phyloP scores from a whole-genome alignment of 1,140 invertebrate species.

The Oreohelix idahoensis region DNA sequence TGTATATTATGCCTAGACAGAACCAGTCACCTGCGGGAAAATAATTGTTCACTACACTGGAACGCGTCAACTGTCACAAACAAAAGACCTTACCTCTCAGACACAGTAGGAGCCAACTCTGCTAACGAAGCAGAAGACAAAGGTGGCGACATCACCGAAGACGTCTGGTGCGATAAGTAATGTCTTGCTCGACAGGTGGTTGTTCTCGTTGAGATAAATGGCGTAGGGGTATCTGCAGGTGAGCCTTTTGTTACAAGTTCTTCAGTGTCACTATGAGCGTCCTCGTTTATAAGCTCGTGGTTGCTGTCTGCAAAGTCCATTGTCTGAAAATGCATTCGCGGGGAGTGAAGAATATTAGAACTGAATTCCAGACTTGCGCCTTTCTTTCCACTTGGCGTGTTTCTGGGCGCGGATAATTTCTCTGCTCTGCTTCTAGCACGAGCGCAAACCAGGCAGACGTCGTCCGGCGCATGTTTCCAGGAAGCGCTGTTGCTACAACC shows the following conservation, averaged over 20 bases:
- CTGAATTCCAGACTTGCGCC: not conserved
- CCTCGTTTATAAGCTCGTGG: not conserved
- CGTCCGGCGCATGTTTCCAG: not conserved
- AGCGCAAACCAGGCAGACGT: not conserved
- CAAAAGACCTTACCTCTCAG: not conserved
- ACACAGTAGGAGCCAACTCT: not conserved
- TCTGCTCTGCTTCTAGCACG: not conserved
- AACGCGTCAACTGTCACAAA: too few relatives aligned
- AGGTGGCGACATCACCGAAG: not conserved
- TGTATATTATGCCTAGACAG: too few relatives aligned
- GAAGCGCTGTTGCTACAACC: not conserved
- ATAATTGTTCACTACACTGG: too few relatives aligned
- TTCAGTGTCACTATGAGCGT: not conserved
- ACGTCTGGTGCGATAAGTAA: not conserved
- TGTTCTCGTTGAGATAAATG: not conserved
- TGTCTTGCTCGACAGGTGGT: not conserved
- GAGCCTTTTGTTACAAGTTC: not conserved
- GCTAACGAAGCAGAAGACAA: not conserved
- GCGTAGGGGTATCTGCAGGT: not conserved
- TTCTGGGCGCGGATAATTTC: not conserved
- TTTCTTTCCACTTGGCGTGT: not conserved
- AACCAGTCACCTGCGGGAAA: too few relatives aligned
- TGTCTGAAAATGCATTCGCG: not conserved
- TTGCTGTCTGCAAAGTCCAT: not conserved
- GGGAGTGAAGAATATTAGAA: not conserved